A percentile compares a stretch with the other conserved stretches of the same genome.
Evolutionary conservation across 1,140 invertebrate species (phyloP).

Genomic region (Diploscapter pachys): DNA sequence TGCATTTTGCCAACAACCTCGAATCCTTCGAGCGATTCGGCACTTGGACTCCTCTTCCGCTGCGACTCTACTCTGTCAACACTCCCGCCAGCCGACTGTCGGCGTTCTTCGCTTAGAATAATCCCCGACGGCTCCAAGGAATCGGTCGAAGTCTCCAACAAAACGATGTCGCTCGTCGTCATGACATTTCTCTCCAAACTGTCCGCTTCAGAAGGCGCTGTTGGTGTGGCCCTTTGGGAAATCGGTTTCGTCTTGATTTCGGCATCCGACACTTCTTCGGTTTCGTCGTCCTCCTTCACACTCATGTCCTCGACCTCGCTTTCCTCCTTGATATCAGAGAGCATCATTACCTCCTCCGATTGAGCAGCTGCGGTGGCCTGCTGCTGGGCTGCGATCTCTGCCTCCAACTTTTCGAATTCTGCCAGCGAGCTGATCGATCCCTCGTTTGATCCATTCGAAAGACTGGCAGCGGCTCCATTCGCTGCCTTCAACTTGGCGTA

Average conservation of each 20-base stretch:
- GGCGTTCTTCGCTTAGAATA: too few relatives aligned
- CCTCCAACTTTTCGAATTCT: conserved; percentile 52
- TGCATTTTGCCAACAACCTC: conserved; percentile 30
- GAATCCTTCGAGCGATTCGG: conserved; percentile 28
- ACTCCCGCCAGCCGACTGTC: too few relatives aligned
- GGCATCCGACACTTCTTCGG: conserved; percentile 27
- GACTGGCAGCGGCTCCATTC: background rate
- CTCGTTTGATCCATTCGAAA: conserved; percentile 15
- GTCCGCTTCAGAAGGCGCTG: conserved; percentile 39
- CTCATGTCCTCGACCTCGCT: conserved; percentile 52
- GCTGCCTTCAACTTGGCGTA: conserved; percentile 23
- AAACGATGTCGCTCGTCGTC: conserved; percentile 5
- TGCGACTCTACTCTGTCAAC: background rate
- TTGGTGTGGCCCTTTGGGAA: conserved; percentile 34
- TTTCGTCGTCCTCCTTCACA: conserved; percentile 45
- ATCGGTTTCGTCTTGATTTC: conserved; percentile 34
- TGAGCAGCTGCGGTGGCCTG: conserved; percentile 23
- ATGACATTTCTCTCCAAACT: conserved; percentile 39
- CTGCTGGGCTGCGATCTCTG: conserved; percentile 26
- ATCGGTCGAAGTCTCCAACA: conserved; percentile 47
- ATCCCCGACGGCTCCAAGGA: conserved; percentile 42
- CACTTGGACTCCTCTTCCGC: background rate
- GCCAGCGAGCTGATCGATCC: conserved; percentile 46
- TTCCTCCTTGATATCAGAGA: conserved; percentile 50
- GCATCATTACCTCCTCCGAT: conserved; percentile 38